Base-by-base conservation (phyloP, 2,113 vertebrate species). In the Willisornis vidua region DNA sequence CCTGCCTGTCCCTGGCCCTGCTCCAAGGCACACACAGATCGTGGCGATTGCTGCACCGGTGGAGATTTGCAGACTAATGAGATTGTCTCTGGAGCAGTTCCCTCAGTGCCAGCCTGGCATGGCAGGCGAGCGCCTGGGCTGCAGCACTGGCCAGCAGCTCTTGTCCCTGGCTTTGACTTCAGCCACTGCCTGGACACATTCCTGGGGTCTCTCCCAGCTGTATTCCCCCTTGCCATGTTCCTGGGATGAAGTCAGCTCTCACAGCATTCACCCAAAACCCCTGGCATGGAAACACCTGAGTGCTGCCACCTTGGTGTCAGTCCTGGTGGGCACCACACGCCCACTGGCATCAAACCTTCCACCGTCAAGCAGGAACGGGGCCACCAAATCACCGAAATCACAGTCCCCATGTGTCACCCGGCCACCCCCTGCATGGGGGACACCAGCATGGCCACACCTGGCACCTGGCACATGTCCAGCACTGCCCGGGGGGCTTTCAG, bases 351-450 rank as follows among this genome's bases (percentile, higher is more conserved):
- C 49, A 9, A 87, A 17, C 49, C n/a, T 52, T 49, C 29, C 9
- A 1, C 26, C 37, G 31, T 26, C 0, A 0, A 91, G 48, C 14
- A 48, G 8, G 19, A 77, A 17, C 39, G 14, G 19, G 23, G 46
- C 28, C 41, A 45, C 49, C 6, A 0, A 2, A 0, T 25, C 76
- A 49, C 71, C 28, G 1, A 4, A 19, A 6, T 24, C 79, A 14
- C 18, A 1, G 55, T 74, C 46, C 74, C 55, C 63, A 16, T 0
- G 0, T n/a, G 43, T 57, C 20, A 3, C 35, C 41, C 3, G 2
- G 25, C 14, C 4, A 8, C 59, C 28, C 26, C 16, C 1, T 0
- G 3, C 19, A 1, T 0, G 0, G 41, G 41, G 78, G 46, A 14
- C 51, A 87, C 35, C 72, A 45, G 13, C 68, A 19, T 1, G 1